Evolutionary conservation across 1,140 invertebrate genomes (phyloP).

Genomic region (Phortica variegata): DNA sequence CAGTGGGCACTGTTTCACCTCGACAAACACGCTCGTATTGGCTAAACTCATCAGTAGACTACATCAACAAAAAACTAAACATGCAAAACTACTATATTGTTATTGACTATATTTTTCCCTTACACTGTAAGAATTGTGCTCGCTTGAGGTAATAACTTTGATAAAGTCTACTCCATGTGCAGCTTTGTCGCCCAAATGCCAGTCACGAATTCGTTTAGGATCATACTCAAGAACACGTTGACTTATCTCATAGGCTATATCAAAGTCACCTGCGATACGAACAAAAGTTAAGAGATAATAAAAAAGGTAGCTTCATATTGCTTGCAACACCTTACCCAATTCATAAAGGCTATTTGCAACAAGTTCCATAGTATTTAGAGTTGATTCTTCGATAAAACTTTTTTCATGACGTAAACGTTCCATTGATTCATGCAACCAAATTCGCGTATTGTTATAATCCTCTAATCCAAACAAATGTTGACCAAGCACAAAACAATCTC

Average conservation of each 20-base stretch:
- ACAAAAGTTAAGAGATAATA: not conserved
- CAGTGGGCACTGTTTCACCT: slow-evolving; percentile 63
- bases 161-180: no score
- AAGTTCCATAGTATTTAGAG: slow-evolving; percentile 43
- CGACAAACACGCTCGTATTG: slow-evolving; percentile 84
- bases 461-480: slow-evolving; percentile 88
- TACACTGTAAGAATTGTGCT: slow-evolving; percentile 30
- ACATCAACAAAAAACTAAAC: slow-evolving; percentile 1
- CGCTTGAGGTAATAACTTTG: no score
- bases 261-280: slow-evolving; percentile 70
- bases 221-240: slow-evolving; percentile 81
- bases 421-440: slow-evolving; percentile 93
- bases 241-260: slow-evolving; percentile 81
- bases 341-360: slow-evolving; percentile 47
- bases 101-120: slow-evolving; percentile 1
- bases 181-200: slow-evolving; percentile 70
- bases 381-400: slow-evolving; percentile 64
- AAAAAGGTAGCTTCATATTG: slow-evolving; percentile 67
- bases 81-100: slow-evolving; percentile 1
- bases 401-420: slow-evolving; percentile 58
- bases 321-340: slow-evolving; percentile 73
- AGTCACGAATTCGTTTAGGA: slow-evolving; percentile 77
- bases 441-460: slow-evolving; percentile 89
- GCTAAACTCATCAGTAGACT: slow-evolving; percentile 55
- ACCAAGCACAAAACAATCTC: slow-evolving; percentile 95